These are phyloP conservation scores for Axis porcinus DNA, from an alignment of 2,113 vertebrate species.

Conservation along the genomic window DNA sequence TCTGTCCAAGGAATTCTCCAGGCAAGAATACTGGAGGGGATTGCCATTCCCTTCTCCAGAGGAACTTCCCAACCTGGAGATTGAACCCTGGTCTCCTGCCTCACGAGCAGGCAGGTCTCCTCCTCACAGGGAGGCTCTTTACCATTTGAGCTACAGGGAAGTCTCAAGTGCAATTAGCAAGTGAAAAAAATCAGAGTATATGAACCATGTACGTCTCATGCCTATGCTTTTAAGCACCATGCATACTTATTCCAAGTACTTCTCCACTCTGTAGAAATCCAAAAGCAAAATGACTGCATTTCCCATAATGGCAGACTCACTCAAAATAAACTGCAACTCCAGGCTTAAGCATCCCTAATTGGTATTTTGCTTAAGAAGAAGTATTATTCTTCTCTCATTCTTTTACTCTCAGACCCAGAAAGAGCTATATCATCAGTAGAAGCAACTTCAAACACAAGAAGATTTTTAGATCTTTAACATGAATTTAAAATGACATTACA, in stretches of 20 bases:
- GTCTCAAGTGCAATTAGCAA: neutral
- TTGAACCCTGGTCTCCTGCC: neutral
- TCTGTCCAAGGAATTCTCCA: neutral
- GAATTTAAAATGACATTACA: slow-evolving; percentile 25
- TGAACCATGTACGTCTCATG: neutral
- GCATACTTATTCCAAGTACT: neutral
- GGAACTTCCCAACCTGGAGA: neutral
- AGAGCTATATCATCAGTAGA: neutral
- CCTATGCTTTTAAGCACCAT: neutral
- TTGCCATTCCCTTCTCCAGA: neutral
- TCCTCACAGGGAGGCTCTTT: neutral
- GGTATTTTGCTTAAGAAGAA: slow-evolving; percentile 21
- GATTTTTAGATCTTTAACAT: slow-evolving; percentile 7
- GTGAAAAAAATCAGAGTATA: neutral
- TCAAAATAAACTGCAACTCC: neutral
- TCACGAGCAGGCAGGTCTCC: neutral
- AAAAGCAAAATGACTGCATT: slow-evolving; percentile 13
- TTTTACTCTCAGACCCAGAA: neutral
- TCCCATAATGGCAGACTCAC: neutral
- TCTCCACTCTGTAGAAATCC: neutral
- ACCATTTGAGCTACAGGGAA: neutral
- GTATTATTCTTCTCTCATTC: neutral
- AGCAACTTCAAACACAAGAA: neutral
- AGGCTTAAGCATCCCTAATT: neutral
- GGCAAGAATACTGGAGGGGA: neutral